These are phyloP conservation scores for Diceros bicornis DNA, from an alignment of 2,797 vertebrate species.

Conservation along the genomic window DNA sequence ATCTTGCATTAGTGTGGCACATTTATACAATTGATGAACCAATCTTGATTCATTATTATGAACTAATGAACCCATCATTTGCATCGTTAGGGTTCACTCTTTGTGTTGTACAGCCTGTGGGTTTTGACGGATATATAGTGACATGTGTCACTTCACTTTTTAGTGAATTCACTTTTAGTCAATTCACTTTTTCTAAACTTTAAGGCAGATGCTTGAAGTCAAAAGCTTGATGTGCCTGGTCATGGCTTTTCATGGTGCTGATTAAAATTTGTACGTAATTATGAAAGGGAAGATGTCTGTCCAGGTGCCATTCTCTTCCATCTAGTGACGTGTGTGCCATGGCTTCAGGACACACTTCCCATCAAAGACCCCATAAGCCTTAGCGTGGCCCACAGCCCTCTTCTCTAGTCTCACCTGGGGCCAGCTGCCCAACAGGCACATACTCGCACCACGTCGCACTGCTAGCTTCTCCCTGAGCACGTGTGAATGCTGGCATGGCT, in stretches of 20 bases:
- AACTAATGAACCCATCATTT: accelerated
- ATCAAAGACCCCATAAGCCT: accelerated
- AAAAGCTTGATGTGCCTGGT: neutral
- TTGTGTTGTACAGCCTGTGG: accelerated
- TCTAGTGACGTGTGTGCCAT: accelerated
- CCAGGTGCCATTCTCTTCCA: accelerated
- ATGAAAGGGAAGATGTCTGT: accelerated
- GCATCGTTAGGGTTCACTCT: accelerated
- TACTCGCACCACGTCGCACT: neutral
- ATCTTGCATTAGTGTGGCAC: accelerated
- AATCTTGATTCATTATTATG: accelerated
- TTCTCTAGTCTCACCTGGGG: neutral
- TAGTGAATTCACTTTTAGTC: no score
- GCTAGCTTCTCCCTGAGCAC: neutral
- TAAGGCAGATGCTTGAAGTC: neutral
- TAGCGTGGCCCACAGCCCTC: accelerated
- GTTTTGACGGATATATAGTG: neutral
- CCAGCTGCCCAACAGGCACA: accelerated
- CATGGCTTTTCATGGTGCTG: accelerated
- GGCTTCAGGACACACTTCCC: neutral
- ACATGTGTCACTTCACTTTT: no score
- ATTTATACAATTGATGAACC: accelerated
- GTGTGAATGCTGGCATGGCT: accelerated
- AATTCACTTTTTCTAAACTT: neutral
- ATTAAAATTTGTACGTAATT: accelerated